Base-by-base conservation (phyloP, 2,888 invertebrate genomes). In the Itoplectis maculator region DNA sequence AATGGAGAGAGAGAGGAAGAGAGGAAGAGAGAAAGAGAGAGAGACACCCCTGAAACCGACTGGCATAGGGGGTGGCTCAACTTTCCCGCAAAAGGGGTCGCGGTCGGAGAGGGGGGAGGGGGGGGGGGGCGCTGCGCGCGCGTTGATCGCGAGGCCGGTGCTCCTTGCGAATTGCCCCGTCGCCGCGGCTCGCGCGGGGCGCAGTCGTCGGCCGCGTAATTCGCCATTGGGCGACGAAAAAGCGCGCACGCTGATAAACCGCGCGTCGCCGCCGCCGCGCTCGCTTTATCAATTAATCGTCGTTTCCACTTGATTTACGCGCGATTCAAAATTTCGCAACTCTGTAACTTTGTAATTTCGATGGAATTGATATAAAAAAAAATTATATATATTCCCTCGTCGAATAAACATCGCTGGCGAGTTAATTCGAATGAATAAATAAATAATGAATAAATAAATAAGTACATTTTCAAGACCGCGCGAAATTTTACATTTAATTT, bases 81-180 rank as follows among this genome's bases (percentile, higher is more conserved):
- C 29, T 29, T 66, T 61, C 68, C 65, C 59, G 49, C 47, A 35
- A 20, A 47, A 78, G 77, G 61, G 73, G 40, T 59, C 42, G 72
- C 11, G n/a, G 72, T 40, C 35, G 42, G n/a, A n/a, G n/a, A n/a
- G n/a, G n/a, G n/a, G n/a, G n/a, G n/a, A n/a, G n/a, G n/a, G n/a
- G n/a, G n/a, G n/a, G n/a, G n/a, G 73, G 73, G 65, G 66, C 29
- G 72, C 23, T 78, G 77, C 73, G 81, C 81, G 81, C 81, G 77
- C 73, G 72, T 72, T 72, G 56, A 23, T 69, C 59, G 56, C 40
- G 76, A 72, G 51, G 70, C 76, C 72, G 56, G 42, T 45, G 76
- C 42, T 59, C 61, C 51, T 75, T 15, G 59, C 66, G 75, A 35
- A 79, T 78, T 20, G 59, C 15, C 20, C 47, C 40, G 18, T 45